Conservation (phyloP, 2,113 vertebrate genomes). For the Actenoides lindsayi region DNA sequence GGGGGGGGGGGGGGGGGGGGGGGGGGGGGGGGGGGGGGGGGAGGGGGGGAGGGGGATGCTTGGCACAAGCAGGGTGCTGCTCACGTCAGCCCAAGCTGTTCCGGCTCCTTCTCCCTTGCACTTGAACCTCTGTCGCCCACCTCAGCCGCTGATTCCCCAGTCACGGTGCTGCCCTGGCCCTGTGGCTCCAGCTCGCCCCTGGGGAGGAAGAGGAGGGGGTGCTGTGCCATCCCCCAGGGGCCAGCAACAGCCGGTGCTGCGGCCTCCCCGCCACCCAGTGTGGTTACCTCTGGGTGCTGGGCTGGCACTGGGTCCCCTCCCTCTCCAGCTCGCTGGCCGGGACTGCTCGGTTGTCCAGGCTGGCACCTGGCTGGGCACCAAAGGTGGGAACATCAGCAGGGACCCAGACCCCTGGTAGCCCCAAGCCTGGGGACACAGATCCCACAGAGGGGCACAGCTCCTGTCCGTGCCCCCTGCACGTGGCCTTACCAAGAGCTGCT, state of each 20-base stretch:
- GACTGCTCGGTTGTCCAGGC: background rate
- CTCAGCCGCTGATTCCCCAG: background rate
- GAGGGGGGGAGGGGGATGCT: background rate
- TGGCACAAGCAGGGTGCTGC: background rate
- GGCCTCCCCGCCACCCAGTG: rapidly evolving
- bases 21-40: no score
- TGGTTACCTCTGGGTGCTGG: slow-evolving; percentile 3
- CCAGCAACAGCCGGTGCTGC: rapidly evolving
- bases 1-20: no score
- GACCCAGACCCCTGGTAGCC: background rate
- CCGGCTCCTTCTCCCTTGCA: background rate
- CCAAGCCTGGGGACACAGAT: rapidly evolving
- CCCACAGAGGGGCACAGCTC: rapidly evolving
- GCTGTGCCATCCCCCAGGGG: rapidly evolving
- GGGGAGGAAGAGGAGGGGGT: background rate
- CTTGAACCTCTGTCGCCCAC: background rate
- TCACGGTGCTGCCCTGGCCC: background rate
- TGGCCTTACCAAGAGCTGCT: slow-evolving; percentile 66
- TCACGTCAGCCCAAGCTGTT: slow-evolving; percentile 43
- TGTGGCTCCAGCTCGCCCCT: background rate
- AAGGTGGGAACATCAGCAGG: background rate
- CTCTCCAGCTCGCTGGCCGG: background rate
- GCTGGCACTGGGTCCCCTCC: background rate
- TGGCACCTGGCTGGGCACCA: slow-evolving; percentile 41
- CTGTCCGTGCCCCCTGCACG: rapidly evolving